Evolutionary conservation across 2,113 vertebrate species (phyloP), one percentile per base, ranked within the genome.

Genomic region (Alethe diademata): DNA sequence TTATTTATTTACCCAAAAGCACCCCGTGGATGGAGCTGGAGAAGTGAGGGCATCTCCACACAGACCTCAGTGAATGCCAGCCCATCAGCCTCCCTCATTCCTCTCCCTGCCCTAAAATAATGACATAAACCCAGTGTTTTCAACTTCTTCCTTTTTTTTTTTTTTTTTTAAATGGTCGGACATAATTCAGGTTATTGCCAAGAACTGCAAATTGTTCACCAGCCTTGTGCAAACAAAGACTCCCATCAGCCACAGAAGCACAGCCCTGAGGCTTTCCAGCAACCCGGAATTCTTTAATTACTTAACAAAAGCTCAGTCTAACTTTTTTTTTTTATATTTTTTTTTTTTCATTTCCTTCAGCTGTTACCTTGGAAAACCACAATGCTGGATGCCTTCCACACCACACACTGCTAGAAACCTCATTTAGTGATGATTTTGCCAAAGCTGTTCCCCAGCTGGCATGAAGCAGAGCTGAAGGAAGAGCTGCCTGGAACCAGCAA

Each of bases 241-340:
- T 94, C 83, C 0, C 35, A 87, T 92, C 92, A 93, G 86, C 64
- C 35, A 9, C 69, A 60, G 82, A 93, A 92, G 69, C 60, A 31
- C 70, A 92, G 91, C 96, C 92, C 82, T 75, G 65, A 93, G 96
- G 93, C 92, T 89, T 93, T 88, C 86, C 83, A 95, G 79, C 29
- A 70, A 92, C 83, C 48, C 47, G 22, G 54, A 90, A 80, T 94
- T 89, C 95, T 91, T 96, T 95, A 93, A 96, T 96, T 94, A 95
- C 95, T 93, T 90, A 90, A 94, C 88, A 90, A 93, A 92, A 90
- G 36, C 92, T 90, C 69, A 26, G 17, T 6, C 74, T 92, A 79
- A 66, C 76, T 64, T 47, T 31, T 20, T 4, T 14, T 50, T 29
- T 3, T 3, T 11, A 35, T n/a, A 22, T 8, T 6, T 4, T 33